Evolutionary conservation across 35 echinoderm and acorn worm genomes (phyloP), one percentile per base, ranked within the genome.

Genomic region (Stichopus chloronotus): DNA sequence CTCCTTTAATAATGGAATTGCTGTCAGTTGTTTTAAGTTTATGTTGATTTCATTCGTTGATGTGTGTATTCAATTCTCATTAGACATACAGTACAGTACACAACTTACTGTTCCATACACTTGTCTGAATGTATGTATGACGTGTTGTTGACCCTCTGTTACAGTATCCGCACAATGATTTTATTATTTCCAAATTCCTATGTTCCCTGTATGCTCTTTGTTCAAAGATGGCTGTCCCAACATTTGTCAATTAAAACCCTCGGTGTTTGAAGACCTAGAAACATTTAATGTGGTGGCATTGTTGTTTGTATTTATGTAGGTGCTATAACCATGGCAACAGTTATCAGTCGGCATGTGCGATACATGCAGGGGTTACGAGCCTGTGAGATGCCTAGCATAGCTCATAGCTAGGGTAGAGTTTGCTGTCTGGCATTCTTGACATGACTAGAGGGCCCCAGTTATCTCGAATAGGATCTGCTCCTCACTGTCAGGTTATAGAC

Each of bases 391-490:
- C 82, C 82, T 23, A 58, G 82, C 82, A 85, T 85, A 85, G 58
- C 82, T 85, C 55, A 58, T 85, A 59, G 82, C 55, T 0, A 59
- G 23, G 82, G 17, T 58, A 85, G 82, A 85, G 54, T 85, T 74
- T 21, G 82, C 25, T 85, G 14, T 56, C 22, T 20, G 22, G 82
- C 82, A 85, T 85, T 85, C 82, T 58, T 85, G 55, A 85, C 82
- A 85, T 85, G 82, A 85, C 82, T 85, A 85, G 82, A 85, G 82
- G 57, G 82, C 82, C 82, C 76, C 82, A 4, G 54, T 85, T 56
- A 23, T 58, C 82, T 56, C 52, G 6, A 43, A 25, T 78, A 78
- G 52, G 7, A 21, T 43, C 23, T 78, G 30, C 30, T 43, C 30
- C 30, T 43, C 30, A 43, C 30, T 43, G 30, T 43, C 30, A 43